Percentiles rank a stretch among this genome's conserved stretches.
These are phyloP conservation scores for Turritopsis rubra DNA, from an alignment of 30 jellyfish, hydroid and myxozoan species.

Conservation along the genomic window DNA sequence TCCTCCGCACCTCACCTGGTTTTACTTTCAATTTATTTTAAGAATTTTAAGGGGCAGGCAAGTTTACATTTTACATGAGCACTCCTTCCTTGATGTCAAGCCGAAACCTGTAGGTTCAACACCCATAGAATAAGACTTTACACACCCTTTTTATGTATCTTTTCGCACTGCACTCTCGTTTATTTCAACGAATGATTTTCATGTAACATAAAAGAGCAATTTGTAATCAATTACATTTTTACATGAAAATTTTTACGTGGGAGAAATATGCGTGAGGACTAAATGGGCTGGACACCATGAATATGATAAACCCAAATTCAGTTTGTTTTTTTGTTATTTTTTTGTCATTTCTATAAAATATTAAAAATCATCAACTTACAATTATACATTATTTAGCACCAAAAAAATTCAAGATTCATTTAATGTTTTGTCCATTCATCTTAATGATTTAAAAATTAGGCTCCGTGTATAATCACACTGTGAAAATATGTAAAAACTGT, in stretches of 20 bases:
- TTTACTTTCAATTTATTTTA: neutral
- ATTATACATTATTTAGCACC: neutral
- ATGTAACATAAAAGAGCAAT: neutral
- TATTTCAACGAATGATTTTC: neutral
- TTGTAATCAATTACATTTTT: neutral
- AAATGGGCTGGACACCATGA: neutral
- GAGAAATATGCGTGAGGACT: neutral
- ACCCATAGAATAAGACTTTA: neutral
- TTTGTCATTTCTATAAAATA: neutral
- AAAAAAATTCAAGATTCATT: neutral
- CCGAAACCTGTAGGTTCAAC: neutral
- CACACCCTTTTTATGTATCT: neutral
- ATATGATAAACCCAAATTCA: neutral
- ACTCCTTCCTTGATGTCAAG: neutral
- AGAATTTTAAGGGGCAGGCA: neutral
- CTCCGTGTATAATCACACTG: neutral
- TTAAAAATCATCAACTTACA: neutral
- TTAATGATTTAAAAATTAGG: neutral
- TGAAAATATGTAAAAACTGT: neutral
- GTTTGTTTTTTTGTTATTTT: neutral
- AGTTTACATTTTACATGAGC: neutral
- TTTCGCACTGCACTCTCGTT: neutral
- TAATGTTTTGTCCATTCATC: neutral
- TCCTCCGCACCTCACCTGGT: neutral
- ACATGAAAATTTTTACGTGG: neutral